Evolutionary conservation across 2,888 invertebrate genomes (phyloP).

Genomic region (Tetropium fuscum): DNA sequence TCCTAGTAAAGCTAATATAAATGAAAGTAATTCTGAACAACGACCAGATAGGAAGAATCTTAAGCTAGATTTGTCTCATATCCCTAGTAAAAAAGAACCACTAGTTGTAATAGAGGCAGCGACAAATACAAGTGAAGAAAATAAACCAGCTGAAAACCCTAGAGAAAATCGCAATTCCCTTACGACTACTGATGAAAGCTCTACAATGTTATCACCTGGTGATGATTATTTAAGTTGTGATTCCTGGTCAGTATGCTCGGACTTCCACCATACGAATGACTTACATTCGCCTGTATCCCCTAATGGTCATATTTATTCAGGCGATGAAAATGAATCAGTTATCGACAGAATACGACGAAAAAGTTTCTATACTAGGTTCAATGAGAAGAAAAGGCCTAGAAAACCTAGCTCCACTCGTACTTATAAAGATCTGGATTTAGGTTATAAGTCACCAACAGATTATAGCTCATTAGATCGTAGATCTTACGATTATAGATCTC

Average conservation of each 20-base stretch:
- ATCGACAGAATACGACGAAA: conserved; percentile 89
- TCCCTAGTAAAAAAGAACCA: conserved; percentile 41
- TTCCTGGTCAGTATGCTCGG: conserved; percentile 77
- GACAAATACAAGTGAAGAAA: conserved; percentile 33
- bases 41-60: conserved; percentile 67
- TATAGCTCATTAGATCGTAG: conserved; percentile 59
- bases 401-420: conserved; percentile 73
- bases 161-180: conserved; percentile 43
- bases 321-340: conserved; percentile 74
- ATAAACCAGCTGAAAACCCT: conserved; percentile 39
- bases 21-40: conserved; percentile 32
- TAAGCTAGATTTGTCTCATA: conserved; percentile 73
- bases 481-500: conserved; percentile 51
- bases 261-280: conserved; percentile 58
- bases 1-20: conserved; percentile 33
- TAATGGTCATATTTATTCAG: conserved; percentile 59
- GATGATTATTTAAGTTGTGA: conserved; percentile 72
- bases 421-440: conserved; percentile 60
- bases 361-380: conserved; percentile 90
- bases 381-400: conserved; percentile 81
- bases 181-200: conserved; percentile 61
- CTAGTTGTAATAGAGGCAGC: conserved; percentile 32
- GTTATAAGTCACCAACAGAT: conserved; percentile 41
- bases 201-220: conserved; percentile 70
- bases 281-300: conserved; percentile 63